Base-by-base conservation (phyloP, 2,113 vertebrate genomes). In the Acanthisitta chloris region DNA sequence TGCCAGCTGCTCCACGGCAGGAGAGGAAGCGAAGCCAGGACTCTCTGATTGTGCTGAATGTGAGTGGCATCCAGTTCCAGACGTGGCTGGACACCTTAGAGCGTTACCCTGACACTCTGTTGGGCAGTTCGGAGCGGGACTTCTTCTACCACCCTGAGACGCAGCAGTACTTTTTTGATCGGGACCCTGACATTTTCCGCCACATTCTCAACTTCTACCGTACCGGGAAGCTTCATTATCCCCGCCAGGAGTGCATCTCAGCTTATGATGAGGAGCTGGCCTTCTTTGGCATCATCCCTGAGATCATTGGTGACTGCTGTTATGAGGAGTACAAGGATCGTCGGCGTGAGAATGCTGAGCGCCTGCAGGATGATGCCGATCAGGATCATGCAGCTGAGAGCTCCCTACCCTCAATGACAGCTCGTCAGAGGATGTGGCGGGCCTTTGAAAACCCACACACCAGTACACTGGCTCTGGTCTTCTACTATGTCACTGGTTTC, bases 361-460 rank as follows among this genome's bases (percentile, higher is more conserved):
- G 99, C 11, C 97, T 99, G 20, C 98, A 99, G 97, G 99, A 99
- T 33, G 99, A 99, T 57, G 98, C 98, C 0, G 99, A 99, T 15
- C 95, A 90, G 6, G 98, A 99, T 48, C 98, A 95, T 7, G 95
- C 81, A 8, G 92, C 97, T 0, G 99, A 99, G 74, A 96, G 96
- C 33, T 94, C 98, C 6, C 40, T 98, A 40, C 96, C 98, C 31
- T 98, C 98, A 15, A 97, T 99, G 98, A 99, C 98, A 5, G 96
- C 98, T 15, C 97, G 99, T 9, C 98, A 99, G 97, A 97, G 98
- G 92, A 98, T 99, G 98, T 99, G 99, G 99, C 96, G 99, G 49
- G 99, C 99, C 15, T 99, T 99, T 36, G 99, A 99, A 98, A 99
- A 99, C 97, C 99, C 99, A 1, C 99, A 99, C 97, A 99, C 99